Evolutionary conservation across 2,113 vertebrate genomes (phyloP).

Genomic region (Oncorhynchus mykiss): DNA sequence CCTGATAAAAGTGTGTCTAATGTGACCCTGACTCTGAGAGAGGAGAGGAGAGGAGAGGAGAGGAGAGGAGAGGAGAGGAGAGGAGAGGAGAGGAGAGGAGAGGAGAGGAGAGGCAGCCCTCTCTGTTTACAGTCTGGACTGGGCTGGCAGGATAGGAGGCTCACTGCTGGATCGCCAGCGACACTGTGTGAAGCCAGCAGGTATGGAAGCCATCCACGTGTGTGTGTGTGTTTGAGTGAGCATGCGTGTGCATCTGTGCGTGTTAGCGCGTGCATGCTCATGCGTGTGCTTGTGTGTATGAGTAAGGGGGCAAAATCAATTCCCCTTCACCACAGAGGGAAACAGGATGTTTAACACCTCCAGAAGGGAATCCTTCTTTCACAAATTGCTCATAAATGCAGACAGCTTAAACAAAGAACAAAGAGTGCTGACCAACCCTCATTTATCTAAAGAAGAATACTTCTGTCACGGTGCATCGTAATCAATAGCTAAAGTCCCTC

Average conservation of each 20-base stretch:
- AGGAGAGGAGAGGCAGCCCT: neutral
- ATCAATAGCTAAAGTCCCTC: slow-evolving; percentile 46
- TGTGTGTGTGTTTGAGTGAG: slow-evolving; percentile 10
- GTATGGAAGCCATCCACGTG: slow-evolving; percentile 35
- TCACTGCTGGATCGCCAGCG: slow-evolving; percentile 58
- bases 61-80: slow-evolving; percentile 13
- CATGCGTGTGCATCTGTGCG: slow-evolving; percentile 5
- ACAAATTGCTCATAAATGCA: slow-evolving; percentile 47
- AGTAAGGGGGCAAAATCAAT: slow-evolving; percentile 51
- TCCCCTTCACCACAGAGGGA: slow-evolving; percentile 47
- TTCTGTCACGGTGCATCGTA: slow-evolving; percentile 29
- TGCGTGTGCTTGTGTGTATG: slow-evolving; percentile 7
- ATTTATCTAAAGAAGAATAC: slow-evolving; percentile 53
- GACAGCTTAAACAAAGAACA: slow-evolving; percentile 51
- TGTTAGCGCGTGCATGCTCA: neutral
- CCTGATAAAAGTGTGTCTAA: neutral
- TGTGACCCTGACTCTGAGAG: neutral
- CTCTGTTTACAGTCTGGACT: slow-evolving; percentile 17
- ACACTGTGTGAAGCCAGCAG: slow-evolving; percentile 60
- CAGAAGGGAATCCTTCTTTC: slow-evolving; percentile 40
- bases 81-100: slow-evolving; percentile 11
- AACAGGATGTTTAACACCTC: slow-evolving; percentile 53
- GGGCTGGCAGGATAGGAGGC: slow-evolving; percentile 25
- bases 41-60: neutral
- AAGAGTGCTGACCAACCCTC: slow-evolving; percentile 31